Evolutionary conservation across 2,113 vertebrate genomes (phyloP), one percentile per base, ranked within the genome.

Genomic region (Cyprinodon tularosa): DNA sequence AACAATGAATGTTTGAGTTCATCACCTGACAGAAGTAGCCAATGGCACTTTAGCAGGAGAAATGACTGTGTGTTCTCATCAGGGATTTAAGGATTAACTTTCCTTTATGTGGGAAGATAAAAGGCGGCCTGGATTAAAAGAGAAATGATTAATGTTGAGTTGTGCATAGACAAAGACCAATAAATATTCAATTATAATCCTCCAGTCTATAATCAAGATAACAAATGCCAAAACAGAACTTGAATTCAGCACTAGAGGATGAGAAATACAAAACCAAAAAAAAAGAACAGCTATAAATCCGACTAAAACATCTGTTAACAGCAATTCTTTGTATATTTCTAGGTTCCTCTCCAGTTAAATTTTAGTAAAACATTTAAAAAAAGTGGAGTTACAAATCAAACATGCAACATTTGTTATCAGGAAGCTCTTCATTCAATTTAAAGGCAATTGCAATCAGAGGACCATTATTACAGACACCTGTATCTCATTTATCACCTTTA

Each of bases 31-130:
- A 64, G 76, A 79, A 50, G 60, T 72, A 37, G 68, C 73, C 81
- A 61, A 39, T 79, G 68, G 76, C 81, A 86, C 81, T 83, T 84
- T 84, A 83, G 71, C 75, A 85, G 80, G 60, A 84, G 73, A 86
- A 88, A 89, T 78, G 80, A 81, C 76, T 87, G 81, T 74, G 74
- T 91, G 91, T 79, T 79, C 80, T 87, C 88, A 93, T 91, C 84
- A 87, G 81, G 90, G 90, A 93, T 91, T 93, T 86, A 71, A 65
- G 87, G 92, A 94, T 93, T 93, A 93, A 84, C 87, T 84, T 68
- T 80, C 84, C 76, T 93, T 93, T 90, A 90, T 90, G 89, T 93
- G 87, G 88, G 88, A 90, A 90, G 89, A 91, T 92, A 91, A 91
- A 93, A 91, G 80, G 84, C 76, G 62, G 82, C 68, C 81, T 76